Evolutionary conservation across 2,797 vertebrate species (phyloP).

Genomic region (Otolemur crassicaudatus): DNA sequence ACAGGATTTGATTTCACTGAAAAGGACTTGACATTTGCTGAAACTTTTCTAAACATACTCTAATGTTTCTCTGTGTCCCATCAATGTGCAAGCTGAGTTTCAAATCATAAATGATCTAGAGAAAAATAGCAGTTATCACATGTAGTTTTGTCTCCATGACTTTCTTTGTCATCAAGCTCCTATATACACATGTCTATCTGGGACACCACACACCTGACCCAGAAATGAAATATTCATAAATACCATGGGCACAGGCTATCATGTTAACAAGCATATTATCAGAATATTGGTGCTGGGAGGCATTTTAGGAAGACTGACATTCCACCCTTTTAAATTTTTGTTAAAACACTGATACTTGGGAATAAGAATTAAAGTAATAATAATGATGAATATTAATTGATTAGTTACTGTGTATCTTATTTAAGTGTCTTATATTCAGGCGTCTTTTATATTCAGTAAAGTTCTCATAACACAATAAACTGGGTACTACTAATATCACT

Average conservation of each 20-base stretch:
- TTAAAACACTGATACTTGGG: neutral
- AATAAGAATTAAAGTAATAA: constrained; percentile 30
- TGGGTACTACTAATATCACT: neutral
- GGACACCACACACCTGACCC: neutral
- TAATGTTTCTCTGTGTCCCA: neutral
- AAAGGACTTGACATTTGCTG: constrained; percentile 66
- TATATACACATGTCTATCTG: neutral
- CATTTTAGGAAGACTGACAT: neutral
- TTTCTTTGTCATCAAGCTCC: constrained; percentile 1
- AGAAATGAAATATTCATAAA: neutral
- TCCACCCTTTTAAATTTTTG: neutral
- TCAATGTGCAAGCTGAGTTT: neutral
- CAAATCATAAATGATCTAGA: constrained; percentile 13
- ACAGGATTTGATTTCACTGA: constrained; percentile 56
- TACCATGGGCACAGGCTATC: neutral
- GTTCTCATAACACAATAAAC: neutral
- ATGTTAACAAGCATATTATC: neutral
- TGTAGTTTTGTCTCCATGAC: neutral
- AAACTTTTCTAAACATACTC: constrained; percentile 35
- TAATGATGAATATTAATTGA: neutral
- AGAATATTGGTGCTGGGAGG: neutral
- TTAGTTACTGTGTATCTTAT: neutral
- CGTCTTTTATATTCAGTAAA: constrained; percentile 12
- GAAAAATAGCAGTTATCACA: constrained; percentile 24
- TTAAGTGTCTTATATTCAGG: constrained; percentile 19